Conservation (phyloP, 2,797 vertebrate genomes). For the Adrianichthys oophorus region DNA sequence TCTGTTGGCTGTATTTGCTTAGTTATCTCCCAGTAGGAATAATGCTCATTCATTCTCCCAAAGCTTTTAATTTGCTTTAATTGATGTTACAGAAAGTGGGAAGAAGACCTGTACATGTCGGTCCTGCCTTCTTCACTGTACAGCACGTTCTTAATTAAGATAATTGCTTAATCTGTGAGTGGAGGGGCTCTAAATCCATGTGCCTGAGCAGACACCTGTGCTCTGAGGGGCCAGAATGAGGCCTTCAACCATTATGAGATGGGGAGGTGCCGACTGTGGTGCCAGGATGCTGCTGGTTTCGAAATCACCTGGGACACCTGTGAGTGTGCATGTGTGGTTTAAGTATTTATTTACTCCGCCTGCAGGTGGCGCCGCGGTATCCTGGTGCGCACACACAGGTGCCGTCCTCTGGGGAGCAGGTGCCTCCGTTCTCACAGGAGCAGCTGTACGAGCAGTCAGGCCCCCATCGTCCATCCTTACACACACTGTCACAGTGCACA, state of each 20-base stretch:
- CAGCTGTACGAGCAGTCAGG: slow-evolving; percentile 94
- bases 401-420: slow-evolving; percentile 92
- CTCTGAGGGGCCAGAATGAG: no score
- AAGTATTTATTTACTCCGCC: slow-evolving; percentile 52
- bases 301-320: no score
- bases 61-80: slow-evolving; percentile 50
- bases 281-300: no score
- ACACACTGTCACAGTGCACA: slow-evolving; percentile 89
- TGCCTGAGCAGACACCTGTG: not conserved
- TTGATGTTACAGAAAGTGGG: slow-evolving; percentile 40
- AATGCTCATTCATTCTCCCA: slow-evolving; percentile 22
- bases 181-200: slow-evolving; percentile 25
- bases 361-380: slow-evolving; percentile 89
- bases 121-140: slow-evolving; percentile 14
- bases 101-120: slow-evolving; percentile 17
- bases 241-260: no score
- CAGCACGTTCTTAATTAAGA: slow-evolving; percentile 48
- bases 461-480: slow-evolving; percentile 89
- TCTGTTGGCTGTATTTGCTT: slow-evolving; percentile 11
- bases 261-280: no score
- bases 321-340: not conserved
- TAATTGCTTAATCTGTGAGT: slow-evolving; percentile 47
- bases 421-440: slow-evolving; percentile 91
- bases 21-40: slow-evolving; percentile 7
- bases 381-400: slow-evolving; percentile 90